Evolutionary conservation across 2,797 vertebrate genomes (phyloP), one percentile per base, ranked within the genome.

Genomic region (Melopsittacus undulatus): DNA sequence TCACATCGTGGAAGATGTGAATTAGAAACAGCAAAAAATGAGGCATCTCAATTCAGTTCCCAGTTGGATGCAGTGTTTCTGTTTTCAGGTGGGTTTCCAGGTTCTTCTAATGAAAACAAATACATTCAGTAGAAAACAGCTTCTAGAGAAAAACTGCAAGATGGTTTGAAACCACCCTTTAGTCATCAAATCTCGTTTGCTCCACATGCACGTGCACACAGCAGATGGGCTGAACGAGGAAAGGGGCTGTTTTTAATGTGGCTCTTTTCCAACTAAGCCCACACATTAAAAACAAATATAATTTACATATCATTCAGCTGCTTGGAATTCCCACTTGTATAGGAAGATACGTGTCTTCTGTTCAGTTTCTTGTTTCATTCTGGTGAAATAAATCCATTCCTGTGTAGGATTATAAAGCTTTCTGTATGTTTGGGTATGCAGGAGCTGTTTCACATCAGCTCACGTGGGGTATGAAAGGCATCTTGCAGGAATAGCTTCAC

Each of bases 321-420:
- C 34, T 19, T 74, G 91, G 92, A 95, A 93, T 94, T 96, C 92
- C 94, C 89, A 17, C 42, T 59, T 84, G 84, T 80, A n/a, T 18
- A 19, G 67, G 9, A 76, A 79, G 61, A 29, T 57, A 13, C 10
- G n/a, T 74, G 63, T 82, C 87, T 93, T 38, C 66, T 73, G 34
- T 46, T 92, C n/a, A 2, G 1, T 73, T 77, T 66, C 77, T 45
- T 84, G 82, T 92, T 92, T 76, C 67, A 23, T 89, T 76, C 79
- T 87, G 63, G 23, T 87, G 59, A 79, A 82, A 93, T 45, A 83
- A 95, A 91, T 63, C 78, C 81, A 82, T 54, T 61, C 80, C 69
- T 4, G 9, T 19, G 87, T 19, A 4, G 59, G 45, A 79, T 63
- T 87, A 87, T 11, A 94, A 95, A 92, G 92, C 90, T 90, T 77